Evolutionary conservation across 1,140 invertebrate species (phyloP), one percentile per base, ranked within the genome.

Genomic region (Nymphalis io): DNA sequence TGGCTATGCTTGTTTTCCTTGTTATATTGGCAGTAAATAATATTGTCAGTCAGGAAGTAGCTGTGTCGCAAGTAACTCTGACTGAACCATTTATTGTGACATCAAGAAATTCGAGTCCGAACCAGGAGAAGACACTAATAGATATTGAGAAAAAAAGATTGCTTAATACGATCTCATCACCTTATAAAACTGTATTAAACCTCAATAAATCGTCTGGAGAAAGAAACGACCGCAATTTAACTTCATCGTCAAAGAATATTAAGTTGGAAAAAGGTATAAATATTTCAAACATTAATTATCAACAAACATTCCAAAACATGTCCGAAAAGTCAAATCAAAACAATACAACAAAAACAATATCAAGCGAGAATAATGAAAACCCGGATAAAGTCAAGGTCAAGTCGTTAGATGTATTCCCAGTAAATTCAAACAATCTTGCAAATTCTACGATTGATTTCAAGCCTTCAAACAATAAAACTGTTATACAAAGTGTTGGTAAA

Each of bases 1-100:
- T 61, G n/a, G 13, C 16, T 40, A 13, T 55, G 51, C n/a, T 55
- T 20, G 38, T 68, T 68, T 61, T 71, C 16, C 58, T 74, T 20
- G 61, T 18, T 33, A 46, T 38, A 16, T 46, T 33, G 38, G n/a
- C 40, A 68, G 46, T 68, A 40, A 61, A 64, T 18, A 57, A 55
- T 67, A 65, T 67, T 57, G 21, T 38, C 18, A 58, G 21, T 58
- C 57, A 71, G 23, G 53, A 60, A 48, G 40, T 64, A 5, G 44
- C 60, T 58, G 67, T 65, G 39, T 40, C 55, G 5, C 64, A 60
- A 46, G 60, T 63, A 12, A 68, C 42, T 60, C 48, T 10, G 2
- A 65, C 67, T 13, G 59, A 60, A 33, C 40, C 23, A 23, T 21
- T 60, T 18, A 33, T 21, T 38, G 60, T 55, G 51, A 27, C 21